These are phyloP conservation scores for Tetrax tetrax DNA, from an alignment of 2,113 vertebrate species.

Conservation along the genomic window DNA sequence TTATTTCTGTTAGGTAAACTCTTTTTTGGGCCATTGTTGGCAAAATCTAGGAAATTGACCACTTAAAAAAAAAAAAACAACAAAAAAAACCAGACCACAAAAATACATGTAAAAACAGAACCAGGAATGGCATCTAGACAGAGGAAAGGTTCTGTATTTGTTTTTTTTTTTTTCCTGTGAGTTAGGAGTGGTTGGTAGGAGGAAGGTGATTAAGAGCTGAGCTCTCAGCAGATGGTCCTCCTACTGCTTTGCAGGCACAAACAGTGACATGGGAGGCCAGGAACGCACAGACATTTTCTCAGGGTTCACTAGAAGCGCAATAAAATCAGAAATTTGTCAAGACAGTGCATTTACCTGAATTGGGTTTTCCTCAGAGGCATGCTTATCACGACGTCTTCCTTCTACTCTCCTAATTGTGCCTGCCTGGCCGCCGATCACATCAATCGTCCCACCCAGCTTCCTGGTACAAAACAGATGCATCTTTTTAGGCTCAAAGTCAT, in stretches of 20 bases:
- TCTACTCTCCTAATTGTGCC: constrained; percentile 75
- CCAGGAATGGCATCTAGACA: not conserved
- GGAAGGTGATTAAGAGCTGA: not conserved
- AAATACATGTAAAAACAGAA: not conserved
- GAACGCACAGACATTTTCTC: not conserved
- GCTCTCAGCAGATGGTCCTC: not conserved
- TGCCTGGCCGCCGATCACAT: constrained; percentile 76
- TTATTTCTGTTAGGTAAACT: not conserved
- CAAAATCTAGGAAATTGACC: not conserved
- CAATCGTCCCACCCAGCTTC: constrained; percentile 76
- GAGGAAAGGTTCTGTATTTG: not conserved
- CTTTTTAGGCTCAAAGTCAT: not conserved
- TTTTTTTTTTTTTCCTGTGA: not conserved
- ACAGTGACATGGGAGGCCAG: not conserved
- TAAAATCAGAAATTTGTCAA: not conserved
- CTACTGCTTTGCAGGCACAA: not conserved
- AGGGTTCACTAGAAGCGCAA: not conserved
- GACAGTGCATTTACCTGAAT: constrained; percentile 56
- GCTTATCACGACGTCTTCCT: constrained; percentile 72
- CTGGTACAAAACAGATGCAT: constrained; percentile 54
- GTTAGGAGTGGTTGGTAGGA: not conserved
- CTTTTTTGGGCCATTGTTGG: not conserved
- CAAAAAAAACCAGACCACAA: not conserved
- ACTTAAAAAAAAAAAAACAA: not conserved
- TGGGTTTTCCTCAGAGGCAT: constrained; percentile 70